Evolutionary conservation across 1,140 invertebrate genomes (phyloP), one percentile per base, ranked within the genome.

Genomic region (Camponotus vicinus): DNA sequence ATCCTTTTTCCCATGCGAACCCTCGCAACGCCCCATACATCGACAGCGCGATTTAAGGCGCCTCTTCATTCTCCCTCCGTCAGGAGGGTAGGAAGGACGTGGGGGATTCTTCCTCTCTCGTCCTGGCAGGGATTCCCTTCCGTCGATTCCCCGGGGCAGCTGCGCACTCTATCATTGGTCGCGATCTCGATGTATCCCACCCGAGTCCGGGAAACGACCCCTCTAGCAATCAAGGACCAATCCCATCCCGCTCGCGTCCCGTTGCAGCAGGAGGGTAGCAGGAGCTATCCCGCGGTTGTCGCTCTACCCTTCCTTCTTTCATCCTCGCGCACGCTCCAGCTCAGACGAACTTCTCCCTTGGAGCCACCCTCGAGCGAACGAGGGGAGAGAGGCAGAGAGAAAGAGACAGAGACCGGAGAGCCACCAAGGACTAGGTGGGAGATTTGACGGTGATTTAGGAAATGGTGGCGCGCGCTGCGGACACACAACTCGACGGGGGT

Each of bases 81-180:
- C 37, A 21, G 27, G 78, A 42, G 49, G 15, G 49, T 52, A 52
- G 49, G 15, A 15, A 52, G 49, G 15, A 11, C 42, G 42, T 1
- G 42, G 9, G 49, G 64, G n/a, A 27, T 45, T 61, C 69, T 73
- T 83, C 69, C 55, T 75, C 55, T 75, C 79, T 70, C 77, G 64
- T 69, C 27, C 76, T 70, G 66, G 55, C 83, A 75, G 85, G 61
- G 70, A 85, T 52, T 66, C 73, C 49, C 82, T 77, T 27, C 27
- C 82, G 59, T 61, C 45, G 55, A 49, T 83, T 83, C 85, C 90
- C 89, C 71, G 55, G 86, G 91, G 91, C 93, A 94, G 94, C 93
- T 93, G 94, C 90, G 89, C 84, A 64, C 91, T 80, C 92, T 95
- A 95, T 95, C 95, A 95, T 95, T 95, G 95, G 95, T 93, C 92